Evolutionary conservation across 2,797 vertebrate species (phyloP).

Genomic region (Buphagus erythrorhynchus): DNA sequence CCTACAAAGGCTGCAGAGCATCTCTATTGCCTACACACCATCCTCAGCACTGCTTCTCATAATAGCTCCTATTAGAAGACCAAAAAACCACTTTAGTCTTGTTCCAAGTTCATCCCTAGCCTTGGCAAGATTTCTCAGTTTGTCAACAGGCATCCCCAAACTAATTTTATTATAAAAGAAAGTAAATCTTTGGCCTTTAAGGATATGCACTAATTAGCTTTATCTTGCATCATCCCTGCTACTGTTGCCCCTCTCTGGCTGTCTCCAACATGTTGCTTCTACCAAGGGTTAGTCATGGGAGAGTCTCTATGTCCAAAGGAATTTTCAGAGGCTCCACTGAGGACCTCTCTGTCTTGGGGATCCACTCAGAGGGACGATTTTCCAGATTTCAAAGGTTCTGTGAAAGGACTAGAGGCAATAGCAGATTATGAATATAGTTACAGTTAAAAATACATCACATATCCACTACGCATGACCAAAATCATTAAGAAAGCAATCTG

Average conservation of each 20-base stretch:
- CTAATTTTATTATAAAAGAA: background rate
- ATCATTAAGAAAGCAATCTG: slow-evolving; percentile 19
- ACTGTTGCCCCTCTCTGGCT: background rate
- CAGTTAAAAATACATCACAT: background rate
- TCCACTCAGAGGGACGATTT: background rate
- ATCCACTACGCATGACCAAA: background rate
- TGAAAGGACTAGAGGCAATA: background rate
- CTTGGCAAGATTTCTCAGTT: background rate
- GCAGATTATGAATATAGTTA: background rate
- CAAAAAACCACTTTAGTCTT: background rate
- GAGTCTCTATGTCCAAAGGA: background rate
- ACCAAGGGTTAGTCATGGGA: background rate
- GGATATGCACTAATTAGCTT: background rate
- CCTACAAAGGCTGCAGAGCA: background rate
- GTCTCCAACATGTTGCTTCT: background rate
- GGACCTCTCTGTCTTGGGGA: background rate
- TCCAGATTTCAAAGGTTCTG: background rate
- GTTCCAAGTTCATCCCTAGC: background rate
- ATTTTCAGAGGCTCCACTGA: background rate
- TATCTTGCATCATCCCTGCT: background rate
- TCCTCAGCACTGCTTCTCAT: background rate
- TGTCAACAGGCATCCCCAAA: background rate
- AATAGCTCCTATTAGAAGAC: background rate
- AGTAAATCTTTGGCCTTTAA: background rate
- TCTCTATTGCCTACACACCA: background rate